phyloP scores from a whole-genome alignment of 2,888 invertebrate genomes.

The Coelinius sp. region DNA sequence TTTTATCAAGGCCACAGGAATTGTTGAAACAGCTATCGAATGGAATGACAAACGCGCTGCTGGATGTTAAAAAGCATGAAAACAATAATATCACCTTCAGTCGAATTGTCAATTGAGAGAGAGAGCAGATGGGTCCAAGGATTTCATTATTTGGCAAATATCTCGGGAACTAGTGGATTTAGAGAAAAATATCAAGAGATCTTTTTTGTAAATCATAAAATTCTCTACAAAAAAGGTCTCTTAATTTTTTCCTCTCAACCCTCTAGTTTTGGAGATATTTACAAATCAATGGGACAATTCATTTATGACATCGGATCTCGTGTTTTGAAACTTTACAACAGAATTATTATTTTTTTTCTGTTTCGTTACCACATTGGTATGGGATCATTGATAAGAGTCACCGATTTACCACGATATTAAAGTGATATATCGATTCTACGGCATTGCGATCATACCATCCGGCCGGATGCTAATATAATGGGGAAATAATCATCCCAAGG shows the following conservation, averaged over 20 bases:
- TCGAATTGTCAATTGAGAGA: no score
- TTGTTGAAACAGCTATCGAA: constrained; percentile 73
- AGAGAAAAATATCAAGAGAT: no score
- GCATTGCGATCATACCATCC: constrained; percentile 50
- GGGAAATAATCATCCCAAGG: constrained; percentile 54
- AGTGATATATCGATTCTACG: constrained; percentile 34
- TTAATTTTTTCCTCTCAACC: no score
- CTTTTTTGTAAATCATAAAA: no score
- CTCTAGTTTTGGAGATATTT: no score
- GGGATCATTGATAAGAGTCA: neutral
- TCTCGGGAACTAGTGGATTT: no score
- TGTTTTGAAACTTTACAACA: neutral
- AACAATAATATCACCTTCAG: neutral
- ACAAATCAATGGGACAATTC: no score
- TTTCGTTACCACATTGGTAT: constrained; percentile 3
- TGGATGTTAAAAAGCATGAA: constrained; percentile 42
- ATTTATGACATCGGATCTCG: no score
- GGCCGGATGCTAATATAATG: constrained; percentile 60
- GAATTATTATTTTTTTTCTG: neutral
- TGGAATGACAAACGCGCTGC: constrained; percentile 58
- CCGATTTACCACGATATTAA: constrained; percentile 5
- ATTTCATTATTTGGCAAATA: no score
- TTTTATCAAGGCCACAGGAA: constrained; percentile 81
- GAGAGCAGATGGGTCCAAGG: no score
- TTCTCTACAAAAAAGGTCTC: no score